Base-by-base conservation (phyloP, 2,113 vertebrate species). In the Caranx ignobilis region DNA sequence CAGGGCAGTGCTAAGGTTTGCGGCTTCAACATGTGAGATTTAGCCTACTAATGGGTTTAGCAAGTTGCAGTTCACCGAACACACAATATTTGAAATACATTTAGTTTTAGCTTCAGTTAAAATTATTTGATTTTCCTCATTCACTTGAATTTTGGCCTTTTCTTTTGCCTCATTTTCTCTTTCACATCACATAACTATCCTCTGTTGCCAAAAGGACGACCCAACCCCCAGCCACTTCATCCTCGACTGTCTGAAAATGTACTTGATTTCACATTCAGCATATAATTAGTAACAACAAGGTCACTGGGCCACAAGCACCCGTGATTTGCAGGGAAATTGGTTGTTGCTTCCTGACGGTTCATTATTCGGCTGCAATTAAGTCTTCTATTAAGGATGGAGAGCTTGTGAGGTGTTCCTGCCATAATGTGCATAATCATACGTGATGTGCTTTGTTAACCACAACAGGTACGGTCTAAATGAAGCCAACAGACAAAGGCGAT, bases 251-350 rank as follows among this genome's bases (percentile, higher is more conserved):
- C 81, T 95, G 92, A 94, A 95, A 96, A 96, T 89, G 89, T 93
- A 95, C 96, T 97, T 96, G 94, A 96, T 96, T 96, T 97, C 93
- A 93, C 88, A 95, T 96, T 96, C 94, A 96, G 91, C 91, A 77
- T 93, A 90, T 96, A 96, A 97, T 97, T 97, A 96, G 93, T 88
- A 83, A 94, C 93, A 95, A 95, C 92, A 94, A 96, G 95, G 95
- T 96, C 96, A 96, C 95, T 95, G 95, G 94, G 94, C 94, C 93
- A 89, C 92, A 96, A 97, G 95, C 94, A 92, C 94, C 94, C 87
- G 79, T 91, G 94, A 96, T 96, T 96, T 93, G 94, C 93, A 89
- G 35, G 93, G 93, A 94, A 94, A 95, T 95, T 94, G 91, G 92
- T 92, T 92, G 92, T 94, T 95, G 94, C 96, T 95, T 95, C 92